Base-by-base conservation (phyloP, 2,797 vertebrate genomes). In the Xenentodon cancila region DNA sequence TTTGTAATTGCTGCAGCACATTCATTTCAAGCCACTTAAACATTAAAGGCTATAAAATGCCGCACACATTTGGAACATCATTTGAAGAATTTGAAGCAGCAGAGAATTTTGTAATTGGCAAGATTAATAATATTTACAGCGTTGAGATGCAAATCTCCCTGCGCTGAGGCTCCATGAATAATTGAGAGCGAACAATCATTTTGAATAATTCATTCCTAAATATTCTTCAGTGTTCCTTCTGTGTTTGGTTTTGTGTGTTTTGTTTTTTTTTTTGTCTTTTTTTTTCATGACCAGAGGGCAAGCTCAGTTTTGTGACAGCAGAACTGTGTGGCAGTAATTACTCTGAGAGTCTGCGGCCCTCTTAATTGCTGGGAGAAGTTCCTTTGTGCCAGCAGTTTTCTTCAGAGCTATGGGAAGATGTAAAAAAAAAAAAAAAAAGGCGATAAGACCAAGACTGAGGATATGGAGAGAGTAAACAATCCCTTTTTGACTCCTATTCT, bases 71-170 rank as follows among this genome's bases (percentile, higher is more conserved):
- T 75, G 68, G 81, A 89, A 84, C 86, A 87, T 91, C 89, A 90
- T 91, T 85, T 81, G 77, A 89, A 86, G 87, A 91, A 90, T 92
- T 90, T 76, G 83, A 84, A 88, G 87, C 76, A 80, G 88, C 84
- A 85, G 89, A 88, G 83, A 92, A 90, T 92, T 93, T 92, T 90
- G 90, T 92, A 92, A 93, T 92, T 92, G 92, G 89, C 89, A 88
- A 92, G 88, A 92, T 93, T 91, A 92, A 92, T 92, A 92, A 91
- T 91, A 93, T 93, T 93, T 94, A 92, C 91, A 92, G 85, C 89
- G 47, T 56, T 51, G 75, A 85, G 83, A 92, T 92, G 92, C 89
- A 92, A 92, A 93, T 92, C 89, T 91, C 86, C 80, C 89, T 88
- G 88, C 55, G 60, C 85, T 48, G 42, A 81, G 80, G 83, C 82